Evolutionary conservation across 2,113 vertebrate species (phyloP).

Genomic region (Oryzias woworae): DNA sequence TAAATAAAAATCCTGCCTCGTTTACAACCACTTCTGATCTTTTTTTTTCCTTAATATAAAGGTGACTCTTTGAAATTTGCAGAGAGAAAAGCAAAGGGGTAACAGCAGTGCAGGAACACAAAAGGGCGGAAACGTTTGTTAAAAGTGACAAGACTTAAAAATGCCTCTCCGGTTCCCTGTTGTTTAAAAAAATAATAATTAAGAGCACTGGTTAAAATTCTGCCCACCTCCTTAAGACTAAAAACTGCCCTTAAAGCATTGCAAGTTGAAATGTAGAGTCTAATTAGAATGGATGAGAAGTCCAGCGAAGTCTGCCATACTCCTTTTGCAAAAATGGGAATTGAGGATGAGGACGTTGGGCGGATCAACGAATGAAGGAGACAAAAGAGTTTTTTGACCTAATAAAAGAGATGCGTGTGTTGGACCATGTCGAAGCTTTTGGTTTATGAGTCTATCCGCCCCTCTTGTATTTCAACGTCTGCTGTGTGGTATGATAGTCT

Average conservation of each 20-base stretch:
- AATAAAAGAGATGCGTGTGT: slow-evolving; percentile 27
- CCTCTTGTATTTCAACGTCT: slow-evolving; percentile 22
- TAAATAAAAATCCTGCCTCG: slow-evolving; percentile 5
- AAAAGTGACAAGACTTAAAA: slow-evolving; percentile 33
- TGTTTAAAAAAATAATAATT: slow-evolving; percentile 29
- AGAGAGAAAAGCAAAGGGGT: background rate
- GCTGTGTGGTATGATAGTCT: slow-evolving; percentile 8
- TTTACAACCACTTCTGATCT: slow-evolving; percentile 5
- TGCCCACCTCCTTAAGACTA: slow-evolving; percentile 12
- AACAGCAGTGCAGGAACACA: background rate
- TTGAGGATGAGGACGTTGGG: slow-evolving; percentile 30
- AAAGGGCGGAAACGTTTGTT: slow-evolving; percentile 10
- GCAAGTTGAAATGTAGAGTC: slow-evolving; percentile 32
- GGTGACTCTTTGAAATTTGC: slow-evolving; percentile 1
- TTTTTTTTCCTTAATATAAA: background rate
- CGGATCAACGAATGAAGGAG: slow-evolving; percentile 25
- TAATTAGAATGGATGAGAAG: slow-evolving; percentile 45
- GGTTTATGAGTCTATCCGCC: slow-evolving; percentile 32
- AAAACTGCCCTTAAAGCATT: slow-evolving; percentile 28
- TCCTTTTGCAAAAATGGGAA: slow-evolving; percentile 38
- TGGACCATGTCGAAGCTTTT: slow-evolving; percentile 46
- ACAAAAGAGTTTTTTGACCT: slow-evolving; percentile 31
- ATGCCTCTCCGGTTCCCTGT: slow-evolving; percentile 22
- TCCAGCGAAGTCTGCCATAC: slow-evolving; percentile 15
- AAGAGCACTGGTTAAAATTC: slow-evolving; percentile 40